Evolutionary conservation across 1,140 invertebrate genomes (phyloP).

Genomic region (Drosophila grimshawi): DNA sequence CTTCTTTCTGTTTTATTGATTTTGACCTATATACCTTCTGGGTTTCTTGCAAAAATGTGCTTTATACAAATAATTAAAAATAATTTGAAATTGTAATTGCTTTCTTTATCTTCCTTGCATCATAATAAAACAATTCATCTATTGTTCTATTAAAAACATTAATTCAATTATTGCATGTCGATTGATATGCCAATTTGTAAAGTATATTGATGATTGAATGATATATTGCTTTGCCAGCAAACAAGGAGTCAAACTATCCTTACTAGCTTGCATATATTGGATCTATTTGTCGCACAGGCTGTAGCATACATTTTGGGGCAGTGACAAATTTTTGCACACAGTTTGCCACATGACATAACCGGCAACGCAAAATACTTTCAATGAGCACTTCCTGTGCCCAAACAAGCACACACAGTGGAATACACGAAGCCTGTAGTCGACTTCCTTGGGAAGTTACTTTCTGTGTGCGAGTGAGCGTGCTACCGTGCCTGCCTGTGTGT

Average conservation of each 20-base stretch:
- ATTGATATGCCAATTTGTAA: too few species aligned
- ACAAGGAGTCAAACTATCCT: slow-evolving; percentile 7
- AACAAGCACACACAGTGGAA: slow-evolving; percentile 4
- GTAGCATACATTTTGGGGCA: slow-evolving; percentile 53
- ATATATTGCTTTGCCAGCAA: slow-evolving; percentile 6
- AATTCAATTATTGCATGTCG: neutral
- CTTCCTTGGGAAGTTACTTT: slow-evolving; percentile 46
- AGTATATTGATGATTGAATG: neutral
- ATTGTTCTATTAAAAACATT: neutral
- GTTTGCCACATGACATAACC: slow-evolving; percentile 48
- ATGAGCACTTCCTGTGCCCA: slow-evolving; percentile 48
- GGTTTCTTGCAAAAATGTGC: too few species aligned
- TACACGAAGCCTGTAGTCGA: slow-evolving; percentile 25
- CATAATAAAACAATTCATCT: too few species aligned
- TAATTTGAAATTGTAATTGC: neutral
- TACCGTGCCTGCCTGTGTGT: neutral
- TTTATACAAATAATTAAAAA: neutral
- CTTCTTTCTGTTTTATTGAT: neutral
- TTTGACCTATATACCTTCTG: too few species aligned
- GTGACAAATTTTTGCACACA: slow-evolving; percentile 48
- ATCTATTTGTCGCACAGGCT: slow-evolving; percentile 25
- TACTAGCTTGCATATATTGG: neutral
- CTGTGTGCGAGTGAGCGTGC: neutral
- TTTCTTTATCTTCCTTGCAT: neutral
- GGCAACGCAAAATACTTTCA: slow-evolving; percentile 53